Conservation (phyloP, 2,797 vertebrate species). For the Hirundo rustica region DNA sequence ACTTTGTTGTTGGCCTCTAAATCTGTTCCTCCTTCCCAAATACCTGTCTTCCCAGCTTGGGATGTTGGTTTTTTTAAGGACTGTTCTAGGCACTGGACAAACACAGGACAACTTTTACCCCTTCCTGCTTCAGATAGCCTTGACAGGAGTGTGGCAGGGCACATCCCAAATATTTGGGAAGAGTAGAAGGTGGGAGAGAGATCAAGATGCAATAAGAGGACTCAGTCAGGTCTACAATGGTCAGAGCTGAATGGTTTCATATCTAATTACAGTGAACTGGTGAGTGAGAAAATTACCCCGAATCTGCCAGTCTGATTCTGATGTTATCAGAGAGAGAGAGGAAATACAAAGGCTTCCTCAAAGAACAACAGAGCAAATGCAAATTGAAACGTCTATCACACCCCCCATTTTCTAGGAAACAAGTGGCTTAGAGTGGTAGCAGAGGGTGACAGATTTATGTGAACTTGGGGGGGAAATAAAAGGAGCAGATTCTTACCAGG, state of each 20-base stretch:
- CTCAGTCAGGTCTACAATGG: not conserved
- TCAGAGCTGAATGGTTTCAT: not conserved
- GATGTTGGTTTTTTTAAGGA: not conserved
- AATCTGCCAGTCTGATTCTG: not conserved
- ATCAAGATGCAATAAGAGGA: not conserved
- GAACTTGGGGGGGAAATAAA: not conserved
- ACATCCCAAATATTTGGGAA: not conserved
- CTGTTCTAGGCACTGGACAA: not conserved
- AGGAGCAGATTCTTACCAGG: not conserved
- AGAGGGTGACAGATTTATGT: not conserved
- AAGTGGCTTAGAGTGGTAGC: not conserved
- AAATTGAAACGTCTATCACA: not conserved
- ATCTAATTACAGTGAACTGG: not conserved
- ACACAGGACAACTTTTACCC: not conserved
- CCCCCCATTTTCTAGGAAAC: slow-evolving; percentile 29
- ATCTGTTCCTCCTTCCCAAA: not conserved
- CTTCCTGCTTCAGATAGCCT: not conserved
- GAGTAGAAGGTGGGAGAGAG: not conserved
- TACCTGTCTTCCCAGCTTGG: not conserved
- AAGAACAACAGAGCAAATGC: not conserved
- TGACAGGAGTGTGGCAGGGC: not conserved
- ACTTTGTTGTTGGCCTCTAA: not conserved
- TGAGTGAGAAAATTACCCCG: not conserved
- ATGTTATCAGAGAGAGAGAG: not conserved
- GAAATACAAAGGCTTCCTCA: not conserved